A percentile compares a stretch with the other conserved stretches of the same genome.
Conservation (phyloP, 2,113 vertebrate species). For the Nerophis lumbriciformis region DNA sequence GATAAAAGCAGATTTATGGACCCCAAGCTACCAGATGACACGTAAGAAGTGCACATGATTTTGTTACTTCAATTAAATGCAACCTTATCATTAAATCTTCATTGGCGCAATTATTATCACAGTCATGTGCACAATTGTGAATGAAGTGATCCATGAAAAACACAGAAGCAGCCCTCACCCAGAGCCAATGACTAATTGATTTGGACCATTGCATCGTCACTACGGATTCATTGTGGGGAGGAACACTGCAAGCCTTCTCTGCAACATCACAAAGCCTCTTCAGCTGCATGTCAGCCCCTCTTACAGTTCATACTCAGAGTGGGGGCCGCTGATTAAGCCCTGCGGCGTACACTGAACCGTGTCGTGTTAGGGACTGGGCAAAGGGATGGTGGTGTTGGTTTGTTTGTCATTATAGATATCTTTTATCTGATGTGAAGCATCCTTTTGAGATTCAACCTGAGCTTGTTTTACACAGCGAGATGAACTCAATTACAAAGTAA, state of each 20-base stretch:
- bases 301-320: conserved; percentile 27
- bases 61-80: neutral
- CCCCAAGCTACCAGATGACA: neutral
- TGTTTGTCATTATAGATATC: conserved; percentile 14
- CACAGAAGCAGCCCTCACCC: conserved; percentile 1
- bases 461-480: neutral
- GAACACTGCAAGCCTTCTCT: conserved; percentile 42
- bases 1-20: neutral
- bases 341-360: conserved; percentile 13
- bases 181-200: conserved; percentile 33
- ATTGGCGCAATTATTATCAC: neutral
- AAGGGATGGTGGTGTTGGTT: neutral
- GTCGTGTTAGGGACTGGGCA: neutral
- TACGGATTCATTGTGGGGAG: conserved; percentile 15
- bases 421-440: conserved; percentile 27
- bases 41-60: neutral
- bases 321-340: conserved; percentile 18
- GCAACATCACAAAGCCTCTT: conserved; percentile 28
- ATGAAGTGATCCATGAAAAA: conserved; percentile 10
- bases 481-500: conserved; percentile 14
- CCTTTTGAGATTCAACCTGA: conserved; percentile 11
- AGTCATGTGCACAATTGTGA: conserved; percentile 11
- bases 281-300: conserved; percentile 36
- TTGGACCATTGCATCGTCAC: conserved; percentile 23
- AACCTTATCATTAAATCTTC: neutral